Evolutionary conservation across 2,113 vertebrate species (phyloP).

Genomic region (Oncorhynchus nerka): DNA sequence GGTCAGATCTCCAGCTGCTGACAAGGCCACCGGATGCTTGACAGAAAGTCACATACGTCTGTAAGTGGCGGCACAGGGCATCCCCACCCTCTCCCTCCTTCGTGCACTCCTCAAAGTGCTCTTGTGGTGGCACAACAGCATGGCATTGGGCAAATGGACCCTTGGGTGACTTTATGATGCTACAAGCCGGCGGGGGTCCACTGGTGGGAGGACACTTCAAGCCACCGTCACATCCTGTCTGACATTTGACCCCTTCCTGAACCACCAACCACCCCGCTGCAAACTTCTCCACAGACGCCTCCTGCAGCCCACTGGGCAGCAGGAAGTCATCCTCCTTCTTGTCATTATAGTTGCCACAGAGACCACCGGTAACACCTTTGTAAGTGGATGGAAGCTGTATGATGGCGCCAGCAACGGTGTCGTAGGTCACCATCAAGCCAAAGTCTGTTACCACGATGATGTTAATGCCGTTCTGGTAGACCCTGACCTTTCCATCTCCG

Average conservation of each 20-base stretch:
- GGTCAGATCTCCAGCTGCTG: slow-evolving; percentile 52
- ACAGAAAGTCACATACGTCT: slow-evolving; percentile 60
- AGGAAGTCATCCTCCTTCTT: slow-evolving; percentile 48
- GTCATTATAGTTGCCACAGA: slow-evolving; percentile 65
- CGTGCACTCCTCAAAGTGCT: slow-evolving; percentile 37
- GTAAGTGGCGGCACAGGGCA: slow-evolving; percentile 61
- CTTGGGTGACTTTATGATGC: slow-evolving; percentile 36
- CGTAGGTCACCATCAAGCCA: slow-evolving; percentile 55
- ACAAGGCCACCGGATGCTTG: slow-evolving; percentile 36
- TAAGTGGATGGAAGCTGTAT: slow-evolving; percentile 51
- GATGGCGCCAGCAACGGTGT: slow-evolving; percentile 24
- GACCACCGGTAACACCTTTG: slow-evolving; percentile 30
- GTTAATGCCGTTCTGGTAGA: slow-evolving; percentile 23
- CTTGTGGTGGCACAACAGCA: background rate
- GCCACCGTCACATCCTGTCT: slow-evolving; percentile 25
- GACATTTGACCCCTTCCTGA: background rate
- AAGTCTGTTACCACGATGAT: slow-evolving; percentile 49
- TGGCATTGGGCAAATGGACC: slow-evolving; percentile 31
- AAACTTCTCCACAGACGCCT: slow-evolving; percentile 18
- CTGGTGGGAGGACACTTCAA: slow-evolving; percentile 15
- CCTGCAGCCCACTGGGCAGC: slow-evolving; percentile 27
- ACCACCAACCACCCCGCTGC: slow-evolving; percentile 42
- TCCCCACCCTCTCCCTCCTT: slow-evolving; percentile 2
- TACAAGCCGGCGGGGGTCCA: background rate
- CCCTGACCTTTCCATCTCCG: slow-evolving; percentile 22